Evolutionary conservation across 1,140 invertebrate species (phyloP).

Genomic region (fruit fly (Drosophila melanogaster)): DNA sequence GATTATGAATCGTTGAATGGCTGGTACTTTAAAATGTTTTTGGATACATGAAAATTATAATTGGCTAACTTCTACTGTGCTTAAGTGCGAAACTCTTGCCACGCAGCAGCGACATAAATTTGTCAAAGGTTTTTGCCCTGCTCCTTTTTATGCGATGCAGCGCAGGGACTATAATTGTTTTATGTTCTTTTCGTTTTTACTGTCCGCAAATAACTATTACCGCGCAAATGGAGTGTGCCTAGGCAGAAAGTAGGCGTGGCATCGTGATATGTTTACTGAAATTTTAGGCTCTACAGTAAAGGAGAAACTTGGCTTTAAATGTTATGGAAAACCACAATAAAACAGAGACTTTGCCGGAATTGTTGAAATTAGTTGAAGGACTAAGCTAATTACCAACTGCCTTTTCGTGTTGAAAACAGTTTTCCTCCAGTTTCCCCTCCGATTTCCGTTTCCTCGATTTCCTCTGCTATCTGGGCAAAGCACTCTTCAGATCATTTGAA

Average conservation of each 20-base stretch:
- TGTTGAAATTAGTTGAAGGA: slow-evolving; percentile 15
- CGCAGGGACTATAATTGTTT: slow-evolving; percentile 80
- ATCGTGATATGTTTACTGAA: slow-evolving; percentile 1
- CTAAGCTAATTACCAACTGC: slow-evolving; percentile 29
- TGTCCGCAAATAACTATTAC: slow-evolving; percentile 68
- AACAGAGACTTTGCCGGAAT: slow-evolving; percentile 29
- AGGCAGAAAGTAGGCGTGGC: slow-evolving; percentile 38
- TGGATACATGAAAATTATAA: no score
- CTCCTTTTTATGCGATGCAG: slow-evolving; percentile 63
- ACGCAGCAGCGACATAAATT: slow-evolving; percentile 48
- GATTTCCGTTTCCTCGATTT: not conserved
- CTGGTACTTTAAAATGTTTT: no score
- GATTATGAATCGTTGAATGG: no score
- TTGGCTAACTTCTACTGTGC: slow-evolving; percentile 11
- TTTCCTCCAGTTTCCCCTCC: not conserved
- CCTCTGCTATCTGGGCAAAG: slow-evolving; percentile 37
- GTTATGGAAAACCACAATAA: slow-evolving; percentile 23
- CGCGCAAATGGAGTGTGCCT: slow-evolving; percentile 70
- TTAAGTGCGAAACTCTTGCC: slow-evolving; percentile 46
- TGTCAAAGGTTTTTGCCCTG: slow-evolving; percentile 66
- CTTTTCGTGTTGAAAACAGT: slow-evolving; percentile 7
- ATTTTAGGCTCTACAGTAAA: not conserved
- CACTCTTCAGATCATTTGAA: slow-evolving; percentile 60
- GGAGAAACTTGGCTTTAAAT: slow-evolving; percentile 2
- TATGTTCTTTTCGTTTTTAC: slow-evolving; percentile 72